Base-by-base conservation (phyloP, 2,888 invertebrate genomes). In the Bellardia pandia region DNA sequence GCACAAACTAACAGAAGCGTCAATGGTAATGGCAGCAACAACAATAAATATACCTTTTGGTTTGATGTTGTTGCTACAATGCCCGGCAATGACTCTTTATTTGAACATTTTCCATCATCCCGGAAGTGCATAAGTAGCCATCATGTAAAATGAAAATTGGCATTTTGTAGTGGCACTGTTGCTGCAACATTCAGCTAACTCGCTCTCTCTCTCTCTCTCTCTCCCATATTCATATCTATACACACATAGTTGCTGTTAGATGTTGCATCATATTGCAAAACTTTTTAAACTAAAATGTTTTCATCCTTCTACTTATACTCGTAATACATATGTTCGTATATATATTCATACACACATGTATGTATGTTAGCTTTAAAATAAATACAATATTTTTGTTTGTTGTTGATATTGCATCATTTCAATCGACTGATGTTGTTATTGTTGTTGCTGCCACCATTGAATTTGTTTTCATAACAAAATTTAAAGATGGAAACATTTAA, bases 91-190 rank as follows among this genome's bases (percentile, higher is more conserved):
- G 74, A 75, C 74, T 79, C 71, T 83, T 79, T 86, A 75, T 64
- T 82, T 75, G 51, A 84, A 85, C 79, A 86, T 88, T 86, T 88
- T 88, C 74, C 84, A 88, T 88, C 88, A 88, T 88, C 89, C 88
- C 88, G 89, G 89, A 89, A 89, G 86, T 86, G 86, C 76, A 88
- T 86, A 88, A 88, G 86, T 86, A 86, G 89, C 86, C 89, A 87
- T 89, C 89, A 88, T 88, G 88, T 88, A 82, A 88, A 87, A 88
- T 86, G 83, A 88, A 88, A 88, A 88, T 86, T 88, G 88, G 84
- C 88, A 88, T 89, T 89, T 88, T 81, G 86, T 86, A 84, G 75
- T 89, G 88, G 88, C 88, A 86, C 78, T 72, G 69, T 64, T 78
- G 81, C 71, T 33, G 45, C 56, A 58, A 56, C 37, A 75, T 71